Conservation (phyloP, 2,888 invertebrate species). For the Tenthredo distinguenda region DNA sequence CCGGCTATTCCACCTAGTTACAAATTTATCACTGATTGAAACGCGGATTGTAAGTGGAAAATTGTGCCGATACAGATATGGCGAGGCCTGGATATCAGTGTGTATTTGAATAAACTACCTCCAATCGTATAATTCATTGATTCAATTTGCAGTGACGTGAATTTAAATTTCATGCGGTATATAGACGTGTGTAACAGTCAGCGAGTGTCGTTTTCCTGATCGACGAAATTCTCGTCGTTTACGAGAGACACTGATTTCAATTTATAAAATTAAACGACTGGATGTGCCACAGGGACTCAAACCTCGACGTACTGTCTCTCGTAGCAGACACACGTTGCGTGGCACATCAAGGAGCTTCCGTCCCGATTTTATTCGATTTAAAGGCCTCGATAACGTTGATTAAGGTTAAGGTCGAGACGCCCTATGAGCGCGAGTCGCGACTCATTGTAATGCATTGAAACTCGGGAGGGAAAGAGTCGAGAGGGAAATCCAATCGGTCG, state of each 20-base stretch:
- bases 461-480: constrained; percentile 28
- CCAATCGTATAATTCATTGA: neutral
- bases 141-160: constrained; percentile 1
- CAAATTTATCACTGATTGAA: constrained; percentile 21
- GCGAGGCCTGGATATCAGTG: neutral
- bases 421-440: constrained; percentile 47
- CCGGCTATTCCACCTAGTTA: neutral
- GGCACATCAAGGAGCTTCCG: neutral
- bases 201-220: neutral
- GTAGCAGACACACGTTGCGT: neutral
- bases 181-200: neutral
- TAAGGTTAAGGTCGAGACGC: constrained; percentile 51
- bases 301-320: neutral
- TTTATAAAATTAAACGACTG: neutral
- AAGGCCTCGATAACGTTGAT: constrained; percentile 67
- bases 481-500: constrained; percentile 36
- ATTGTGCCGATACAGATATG: neutral
- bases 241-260: neutral
- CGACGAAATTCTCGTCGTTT: neutral
- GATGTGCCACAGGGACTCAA: neutral
- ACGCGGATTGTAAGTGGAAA: constrained; percentile 25
- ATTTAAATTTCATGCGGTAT: neutral
- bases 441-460: constrained; percentile 50
- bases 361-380: constrained; percentile 24
- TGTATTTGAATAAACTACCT: neutral